Evolutionary conservation across 2,797 vertebrate species (phyloP), one percentile per base, ranked within the genome.

Genomic region (Lagodon rhomboides): DNA sequence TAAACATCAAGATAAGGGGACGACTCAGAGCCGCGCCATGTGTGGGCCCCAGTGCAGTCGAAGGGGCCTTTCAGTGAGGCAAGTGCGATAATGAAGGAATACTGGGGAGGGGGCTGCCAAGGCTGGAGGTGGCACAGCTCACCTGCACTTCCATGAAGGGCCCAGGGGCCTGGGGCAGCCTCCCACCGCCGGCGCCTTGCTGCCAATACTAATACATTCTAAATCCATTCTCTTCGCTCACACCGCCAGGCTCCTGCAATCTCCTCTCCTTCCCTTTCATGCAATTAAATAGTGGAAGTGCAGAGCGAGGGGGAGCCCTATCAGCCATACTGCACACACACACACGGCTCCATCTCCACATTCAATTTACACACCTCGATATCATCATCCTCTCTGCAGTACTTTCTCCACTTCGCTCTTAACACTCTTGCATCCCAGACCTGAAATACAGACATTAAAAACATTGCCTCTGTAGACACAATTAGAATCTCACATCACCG

Each of bases 231-330:
- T 95, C 93, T 91, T 90, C 93, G 90, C 93, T 91, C 91, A 82
- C 91, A 92, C 86, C 82, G 85, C 87, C 93, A 91, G 91, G 88
- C 85, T 93, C 85, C 92, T 92, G 93, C 95, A 93, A 94, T 95
- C 95, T 95, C 93, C 92, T 92, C 90, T 92, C 87, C 87, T 92
- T 93, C 89, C 93, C 93, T 94, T 95, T 95, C 93, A 95, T 95
- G 94, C 94, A 95, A 94, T 95, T 96, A 95, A 96, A 95, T 92
- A 93, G 94, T 94, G 93, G 92, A 94, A 94, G 91, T 94, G 92
- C 88, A 75, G 89, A 91, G 93, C 87, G 91, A 93, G 91, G 90
- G 93, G 93, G 94, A 92, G 94, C 92, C 92, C 91, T 95, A 95
- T 95, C 95, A 95, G 93, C 92, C 85, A 79, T 51, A 64, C 90